These are phyloP conservation scores for Epistrophella euchroma DNA, from an alignment of 2,888 invertebrate genomes.

Conservation along the genomic window DNA sequence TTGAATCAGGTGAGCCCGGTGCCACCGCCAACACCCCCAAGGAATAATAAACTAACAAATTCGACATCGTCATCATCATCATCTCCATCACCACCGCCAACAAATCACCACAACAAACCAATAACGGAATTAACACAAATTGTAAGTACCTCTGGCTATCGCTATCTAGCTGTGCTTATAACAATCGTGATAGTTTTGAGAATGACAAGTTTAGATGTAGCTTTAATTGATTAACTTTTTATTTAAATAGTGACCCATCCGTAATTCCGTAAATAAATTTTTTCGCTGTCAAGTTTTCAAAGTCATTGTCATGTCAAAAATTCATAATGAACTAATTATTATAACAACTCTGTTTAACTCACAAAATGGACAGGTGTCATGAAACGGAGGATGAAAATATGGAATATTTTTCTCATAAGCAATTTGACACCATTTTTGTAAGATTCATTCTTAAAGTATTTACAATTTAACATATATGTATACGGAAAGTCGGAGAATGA, in stretches of 20 bases:
- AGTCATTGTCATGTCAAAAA: constrained; percentile 22
- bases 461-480: too few relatives aligned
- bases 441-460: not conserved
- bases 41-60: constrained; percentile 85
- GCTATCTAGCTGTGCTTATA: constrained; percentile 78
- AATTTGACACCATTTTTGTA: not conserved
- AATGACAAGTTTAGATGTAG: not conserved
- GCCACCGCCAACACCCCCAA: constrained; percentile 87
- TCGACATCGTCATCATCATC: constrained; percentile 85
- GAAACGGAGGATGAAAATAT: not conserved
- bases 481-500: not conserved
- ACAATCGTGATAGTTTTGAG: not conserved
- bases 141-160: constrained; percentile 85
- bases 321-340: not conserved
- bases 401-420: not conserved
- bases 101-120: constrained; percentile 84
- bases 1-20: constrained; percentile 84
- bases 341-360: not conserved
- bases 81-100: constrained; percentile 83
- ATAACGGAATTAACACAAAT: constrained; percentile 89
- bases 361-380: not conserved
- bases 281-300: constrained; percentile 43
- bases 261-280: too few relatives aligned
- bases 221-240: not conserved
- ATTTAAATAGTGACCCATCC: not conserved